Evolutionary conservation across 1,140 invertebrate species (phyloP).

Genomic region (Drosophila mauritiana): DNA sequence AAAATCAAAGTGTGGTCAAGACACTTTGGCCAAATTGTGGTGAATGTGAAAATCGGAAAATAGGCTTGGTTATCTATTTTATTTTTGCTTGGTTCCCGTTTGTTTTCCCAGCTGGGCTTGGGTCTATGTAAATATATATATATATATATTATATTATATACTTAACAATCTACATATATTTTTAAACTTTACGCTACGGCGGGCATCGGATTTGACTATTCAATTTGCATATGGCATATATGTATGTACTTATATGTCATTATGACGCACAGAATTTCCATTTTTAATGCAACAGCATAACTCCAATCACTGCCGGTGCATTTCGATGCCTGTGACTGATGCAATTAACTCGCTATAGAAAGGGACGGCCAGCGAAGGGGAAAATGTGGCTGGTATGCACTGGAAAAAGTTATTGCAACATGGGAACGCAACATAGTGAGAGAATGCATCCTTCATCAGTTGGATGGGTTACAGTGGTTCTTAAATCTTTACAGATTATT

Average conservation of each 20-base stretch:
- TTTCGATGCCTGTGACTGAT: conserved; percentile 20
- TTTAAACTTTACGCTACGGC: too few species aligned
- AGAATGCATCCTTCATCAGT: too few species aligned
- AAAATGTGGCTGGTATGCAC: not conserved
- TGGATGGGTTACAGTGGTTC: too few species aligned
- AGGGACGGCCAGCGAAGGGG: not conserved
- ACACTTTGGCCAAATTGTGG: not conserved
- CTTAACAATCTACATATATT: too few species aligned
- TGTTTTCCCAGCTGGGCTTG: conserved; percentile 44
- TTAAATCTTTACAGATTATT: too few species aligned
- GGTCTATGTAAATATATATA: conserved; percentile 42
- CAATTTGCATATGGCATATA: not conserved
- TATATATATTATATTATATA: too few species aligned
- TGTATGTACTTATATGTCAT: not conserved
- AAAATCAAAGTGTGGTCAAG: too few species aligned
- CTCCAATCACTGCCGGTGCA: conserved; percentile 24
- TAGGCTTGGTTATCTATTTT: not conserved
- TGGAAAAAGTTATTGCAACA: not conserved
- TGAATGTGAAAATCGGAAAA: conserved; percentile 3
- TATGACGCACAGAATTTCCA: conserved; percentile 7
- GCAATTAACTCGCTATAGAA: conserved; percentile 34
- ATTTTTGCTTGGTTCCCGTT: conserved; percentile 10
- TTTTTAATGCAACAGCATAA: conserved; percentile 36
- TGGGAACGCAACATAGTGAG: not conserved
- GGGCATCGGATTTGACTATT: too few species aligned